These are phyloP conservation scores for Patagioenas fasciata DNA, from an alignment of 2,113 vertebrate species.

Conservation along the genomic window DNA sequence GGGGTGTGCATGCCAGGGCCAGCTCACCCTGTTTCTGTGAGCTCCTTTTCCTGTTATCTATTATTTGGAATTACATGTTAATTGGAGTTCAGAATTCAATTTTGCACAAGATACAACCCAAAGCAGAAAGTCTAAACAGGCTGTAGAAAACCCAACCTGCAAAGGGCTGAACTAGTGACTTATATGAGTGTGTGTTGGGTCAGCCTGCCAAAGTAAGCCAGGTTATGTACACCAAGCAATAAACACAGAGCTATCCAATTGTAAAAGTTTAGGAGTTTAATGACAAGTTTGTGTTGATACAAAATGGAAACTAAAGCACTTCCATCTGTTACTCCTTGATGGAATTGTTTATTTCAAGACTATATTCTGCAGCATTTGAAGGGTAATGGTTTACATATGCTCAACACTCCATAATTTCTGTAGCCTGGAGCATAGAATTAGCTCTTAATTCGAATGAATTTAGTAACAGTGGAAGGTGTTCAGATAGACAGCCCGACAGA, in stretches of 20 bases:
- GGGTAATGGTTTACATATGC: background rate
- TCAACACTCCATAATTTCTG: background rate
- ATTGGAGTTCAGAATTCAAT: background rate
- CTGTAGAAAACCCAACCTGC: background rate
- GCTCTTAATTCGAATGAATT: background rate
- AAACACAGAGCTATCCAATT: background rate
- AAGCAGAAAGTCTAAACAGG: background rate
- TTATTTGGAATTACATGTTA: background rate
- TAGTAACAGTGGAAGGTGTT: background rate
- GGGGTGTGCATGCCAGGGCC: background rate
- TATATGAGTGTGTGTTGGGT: background rate
- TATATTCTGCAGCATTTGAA: background rate
- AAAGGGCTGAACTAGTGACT: background rate
- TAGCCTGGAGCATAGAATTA: background rate
- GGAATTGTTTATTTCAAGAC: constrained; percentile 3
- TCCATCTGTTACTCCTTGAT: background rate
- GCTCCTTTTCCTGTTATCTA: background rate
- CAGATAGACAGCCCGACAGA: background rate
- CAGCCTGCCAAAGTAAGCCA: background rate
- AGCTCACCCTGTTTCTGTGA: background rate
- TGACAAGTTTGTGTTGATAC: background rate
- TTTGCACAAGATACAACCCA: background rate
- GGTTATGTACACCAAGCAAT: background rate
- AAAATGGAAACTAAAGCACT: background rate
- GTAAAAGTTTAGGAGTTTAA: background rate